phyloP scores from a whole-genome alignment of 2,797 vertebrate species.

The Spondyliosoma cantharus region DNA sequence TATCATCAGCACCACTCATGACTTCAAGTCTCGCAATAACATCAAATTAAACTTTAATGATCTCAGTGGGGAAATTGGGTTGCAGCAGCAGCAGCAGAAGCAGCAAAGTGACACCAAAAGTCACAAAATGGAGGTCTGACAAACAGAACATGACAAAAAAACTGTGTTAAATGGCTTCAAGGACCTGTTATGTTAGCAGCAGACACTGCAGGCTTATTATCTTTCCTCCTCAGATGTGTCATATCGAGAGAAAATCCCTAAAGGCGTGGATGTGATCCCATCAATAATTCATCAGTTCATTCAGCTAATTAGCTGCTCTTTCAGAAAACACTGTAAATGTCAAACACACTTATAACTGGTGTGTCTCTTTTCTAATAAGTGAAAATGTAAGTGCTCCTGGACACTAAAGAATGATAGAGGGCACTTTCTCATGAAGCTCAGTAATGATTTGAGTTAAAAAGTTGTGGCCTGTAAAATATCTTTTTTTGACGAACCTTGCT shows the following conservation, averaged over 20 bases:
- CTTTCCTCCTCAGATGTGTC: slow-evolving; percentile 17
- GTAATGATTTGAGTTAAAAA: neutral
- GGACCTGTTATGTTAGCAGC: neutral
- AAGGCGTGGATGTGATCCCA: neutral
- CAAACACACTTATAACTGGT: slow-evolving; percentile 22
- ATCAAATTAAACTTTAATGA: slow-evolving; percentile 49
- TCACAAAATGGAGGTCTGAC: slow-evolving; percentile 17
- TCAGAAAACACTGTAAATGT: slow-evolving; percentile 35
- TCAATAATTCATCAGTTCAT: slow-evolving; percentile 57
- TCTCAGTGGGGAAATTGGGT: slow-evolving; percentile 43
- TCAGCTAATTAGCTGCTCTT: slow-evolving; percentile 47
- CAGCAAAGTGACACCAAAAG: slow-evolving; percentile 1
- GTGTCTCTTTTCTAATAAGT: slow-evolving; percentile 10
- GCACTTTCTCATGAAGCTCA: neutral
- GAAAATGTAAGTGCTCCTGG: neutral
- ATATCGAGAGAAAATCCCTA: slow-evolving; percentile 32
- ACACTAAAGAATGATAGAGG: neutral
- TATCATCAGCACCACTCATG: neutral
- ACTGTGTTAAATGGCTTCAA: neutral
- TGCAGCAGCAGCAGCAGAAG: slow-evolving; percentile 2
- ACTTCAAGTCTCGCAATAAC: slow-evolving; percentile 33
- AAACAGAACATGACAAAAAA: slow-evolving; percentile 17
- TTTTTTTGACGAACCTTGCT: neutral
- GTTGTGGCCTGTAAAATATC: neutral
- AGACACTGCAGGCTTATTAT: slow-evolving; percentile 24